Percentiles rank a stretch among this genome's conserved stretches.
These are phyloP conservation scores for Andrena bicolor DNA, from an alignment of 2,888 invertebrate genomes.

Conservation along the genomic window DNA sequence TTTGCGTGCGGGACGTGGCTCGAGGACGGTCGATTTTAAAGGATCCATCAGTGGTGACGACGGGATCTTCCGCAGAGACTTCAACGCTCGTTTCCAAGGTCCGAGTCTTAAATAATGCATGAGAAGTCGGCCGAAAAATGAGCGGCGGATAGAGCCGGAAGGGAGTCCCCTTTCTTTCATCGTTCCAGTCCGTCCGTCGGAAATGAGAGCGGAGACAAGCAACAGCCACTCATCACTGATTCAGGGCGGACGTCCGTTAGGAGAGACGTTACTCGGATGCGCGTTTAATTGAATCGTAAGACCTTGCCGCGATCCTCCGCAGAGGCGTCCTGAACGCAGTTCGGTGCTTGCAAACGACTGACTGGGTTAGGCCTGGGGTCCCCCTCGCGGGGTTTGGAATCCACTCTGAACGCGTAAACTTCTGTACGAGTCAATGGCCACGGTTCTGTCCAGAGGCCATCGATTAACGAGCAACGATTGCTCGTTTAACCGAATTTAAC, in stretches of 20 bases:
- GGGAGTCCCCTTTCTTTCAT: conserved; percentile 63
- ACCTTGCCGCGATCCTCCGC: conserved; percentile 30
- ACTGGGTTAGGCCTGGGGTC: conserved; percentile 5
- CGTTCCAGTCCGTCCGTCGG: conserved; percentile 69
- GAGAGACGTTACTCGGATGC: conserved; percentile 40
- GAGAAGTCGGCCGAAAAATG: conserved; percentile 70
- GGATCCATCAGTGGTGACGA: conserved; percentile 16
- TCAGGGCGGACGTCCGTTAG: conserved; percentile 76
- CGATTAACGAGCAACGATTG: conserved; percentile 38
- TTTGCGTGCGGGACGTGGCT: neutral
- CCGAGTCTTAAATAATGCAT: conserved; percentile 76
- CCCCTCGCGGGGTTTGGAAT: conserved; percentile 31
- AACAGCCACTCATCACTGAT: conserved; percentile 80
- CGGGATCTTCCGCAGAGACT: conserved; percentile 63
- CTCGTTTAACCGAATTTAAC: neutral
- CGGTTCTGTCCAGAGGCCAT: conserved; percentile 20
- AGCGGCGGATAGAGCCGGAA: conserved; percentile 72
- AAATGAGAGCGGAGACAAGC: conserved; percentile 80
- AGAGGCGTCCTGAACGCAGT: neutral
- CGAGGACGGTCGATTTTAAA: conserved; percentile 30
- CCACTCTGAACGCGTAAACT: conserved; percentile 43
- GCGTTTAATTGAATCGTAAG: conserved; percentile 58
- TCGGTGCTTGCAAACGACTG: conserved; percentile 14
- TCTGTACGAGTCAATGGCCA: conserved; percentile 39
- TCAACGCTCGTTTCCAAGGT: conserved; percentile 69